A percentile compares a stretch with the other conserved stretches of the same genome.
phyloP scores from a whole-genome alignment of 2,113 vertebrate genomes.

The Centropristis striata region DNA sequence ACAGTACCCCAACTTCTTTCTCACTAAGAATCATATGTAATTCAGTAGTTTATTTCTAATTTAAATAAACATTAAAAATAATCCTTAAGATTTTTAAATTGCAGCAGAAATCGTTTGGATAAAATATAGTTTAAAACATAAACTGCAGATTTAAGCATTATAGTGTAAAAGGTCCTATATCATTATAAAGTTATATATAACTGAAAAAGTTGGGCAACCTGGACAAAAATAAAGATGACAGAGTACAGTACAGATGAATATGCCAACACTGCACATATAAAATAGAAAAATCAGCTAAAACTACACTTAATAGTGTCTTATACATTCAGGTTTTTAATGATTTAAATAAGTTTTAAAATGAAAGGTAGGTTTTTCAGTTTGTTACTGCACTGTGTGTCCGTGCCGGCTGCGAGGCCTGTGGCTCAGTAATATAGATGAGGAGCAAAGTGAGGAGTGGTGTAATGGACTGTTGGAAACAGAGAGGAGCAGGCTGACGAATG shows the following conservation, averaged over 20 bases:
- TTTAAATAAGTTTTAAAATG: not conserved
- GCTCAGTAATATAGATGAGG: slow-evolving; percentile 76
- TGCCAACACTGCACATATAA: not conserved
- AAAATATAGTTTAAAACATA: not conserved
- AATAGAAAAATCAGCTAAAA: not conserved
- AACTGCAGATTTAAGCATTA: not conserved
- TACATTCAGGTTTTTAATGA: not conserved
- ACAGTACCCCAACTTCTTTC: too few species aligned
- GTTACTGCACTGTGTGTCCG: not conserved
- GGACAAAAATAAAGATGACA: not conserved
- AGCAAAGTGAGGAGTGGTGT: slow-evolving; percentile 80
- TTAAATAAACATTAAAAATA: not conserved
- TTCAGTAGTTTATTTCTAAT: too few species aligned
- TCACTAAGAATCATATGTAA: too few species aligned
- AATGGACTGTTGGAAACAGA: slow-evolving; percentile 77
- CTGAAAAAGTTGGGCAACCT: not conserved
- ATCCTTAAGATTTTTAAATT: not conserved
- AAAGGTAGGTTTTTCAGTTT: not conserved
- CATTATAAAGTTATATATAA: not conserved
- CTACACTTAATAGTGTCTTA: not conserved
- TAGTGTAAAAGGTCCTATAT: not conserved
- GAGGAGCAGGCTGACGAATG: slow-evolving; percentile 78
- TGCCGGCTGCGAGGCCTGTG: slow-evolving; percentile 11
- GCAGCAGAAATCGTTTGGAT: not conserved
- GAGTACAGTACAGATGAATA: not conserved